Evolutionary conservation across 2,113 vertebrate species (phyloP), one percentile per base, ranked within the genome.

Genomic region (Syngnathus floridae): DNA sequence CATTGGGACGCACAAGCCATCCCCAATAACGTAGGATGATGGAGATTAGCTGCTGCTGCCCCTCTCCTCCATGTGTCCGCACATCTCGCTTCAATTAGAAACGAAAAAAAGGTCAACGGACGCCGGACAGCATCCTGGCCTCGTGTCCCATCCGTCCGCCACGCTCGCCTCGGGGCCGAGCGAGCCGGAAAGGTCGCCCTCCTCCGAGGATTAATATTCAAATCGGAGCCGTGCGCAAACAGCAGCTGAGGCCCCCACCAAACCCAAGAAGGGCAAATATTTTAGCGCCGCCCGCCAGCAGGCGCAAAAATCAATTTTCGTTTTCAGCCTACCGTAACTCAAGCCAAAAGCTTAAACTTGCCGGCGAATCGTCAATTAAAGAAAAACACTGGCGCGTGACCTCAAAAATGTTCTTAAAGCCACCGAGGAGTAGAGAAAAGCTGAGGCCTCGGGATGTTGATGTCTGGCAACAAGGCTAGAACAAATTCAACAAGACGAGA

Each of bases 281-380:
- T 3, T n/a, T 13, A 56, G 51, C 4, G 51, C 37, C 9, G 57
- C 19, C 58, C 14, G 36, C 37, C 66, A 37, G 51, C 13, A 11
- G 71, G 69, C 80, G 84, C 75, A 78, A 86, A 41, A 88, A 88
- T 88, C 84, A 78, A 89, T 88, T 90, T 89, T 82, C 80, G 73
- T 58, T 77, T 73, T 71, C 43, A 65, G 73, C 66, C 78, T 62
- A 65, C 66, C 65, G 62, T 62, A 62, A 76, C 74, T 66, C 59
- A 38, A 73, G 71, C 70, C 74, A 58, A 76, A 67, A 67, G 83
- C 86, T 66, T 71, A 89, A 89, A 87, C 81, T 76, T 65, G 71
- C 84, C 74, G 7, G 71, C 74, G 81, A 84, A 80, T 80, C 81
- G 73, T 86, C 85, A 88, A 87, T 90, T 87, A 13, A 84, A 86